phyloP scores from a whole-genome alignment of 2,113 vertebrate genomes.

The Myotis lucifugus region DNA sequence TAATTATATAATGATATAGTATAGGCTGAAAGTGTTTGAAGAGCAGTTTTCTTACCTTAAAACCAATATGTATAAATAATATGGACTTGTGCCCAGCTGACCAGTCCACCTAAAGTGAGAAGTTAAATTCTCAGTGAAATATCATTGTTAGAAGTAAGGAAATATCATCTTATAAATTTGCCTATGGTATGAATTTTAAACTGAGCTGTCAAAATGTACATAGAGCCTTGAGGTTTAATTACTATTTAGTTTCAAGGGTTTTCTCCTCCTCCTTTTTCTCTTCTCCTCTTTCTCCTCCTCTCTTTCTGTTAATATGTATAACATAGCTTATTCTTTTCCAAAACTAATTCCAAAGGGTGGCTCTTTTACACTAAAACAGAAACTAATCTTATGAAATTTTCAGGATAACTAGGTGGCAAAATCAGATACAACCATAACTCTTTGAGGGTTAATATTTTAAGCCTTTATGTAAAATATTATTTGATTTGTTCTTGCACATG shows the following conservation, averaged over 20 bases:
- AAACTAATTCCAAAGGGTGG: not conserved
- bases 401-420: not conserved
- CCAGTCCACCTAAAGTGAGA: not conserved
- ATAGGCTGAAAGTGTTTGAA: not conserved
- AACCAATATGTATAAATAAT: not conserved
- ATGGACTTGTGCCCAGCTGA: not conserved
- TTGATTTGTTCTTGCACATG: not conserved
- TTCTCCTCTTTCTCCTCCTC: not conserved
- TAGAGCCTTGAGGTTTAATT: not conserved
- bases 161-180: not conserved
- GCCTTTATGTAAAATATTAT: not conserved
- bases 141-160: not conserved
- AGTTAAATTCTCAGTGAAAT: not conserved
- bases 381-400: not conserved
- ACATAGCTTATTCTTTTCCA: not conserved
- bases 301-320: not conserved
- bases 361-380: not conserved
- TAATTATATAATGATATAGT: not conserved
- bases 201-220: not conserved
- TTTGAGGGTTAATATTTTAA: not conserved
- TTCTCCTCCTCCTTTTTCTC: not conserved
- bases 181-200: not conserved
- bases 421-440: not conserved
- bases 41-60: not conserved
- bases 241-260: not conserved